Evolutionary conservation across 2,797 vertebrate genomes (phyloP).

Genomic region (Liparis tanakae): DNA sequence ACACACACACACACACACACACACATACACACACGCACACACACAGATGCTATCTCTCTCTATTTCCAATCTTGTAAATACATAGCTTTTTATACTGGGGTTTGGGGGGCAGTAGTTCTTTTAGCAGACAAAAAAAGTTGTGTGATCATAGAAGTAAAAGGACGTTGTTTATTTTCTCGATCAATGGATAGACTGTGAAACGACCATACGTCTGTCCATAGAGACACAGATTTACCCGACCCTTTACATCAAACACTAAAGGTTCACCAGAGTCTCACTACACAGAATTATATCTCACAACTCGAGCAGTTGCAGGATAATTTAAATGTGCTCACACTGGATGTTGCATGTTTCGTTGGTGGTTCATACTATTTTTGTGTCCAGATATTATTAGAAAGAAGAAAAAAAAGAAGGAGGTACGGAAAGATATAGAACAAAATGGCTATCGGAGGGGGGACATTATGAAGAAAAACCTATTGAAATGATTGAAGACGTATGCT

Average conservation of each 20-base stretch:
- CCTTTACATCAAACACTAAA: constrained; percentile 71
- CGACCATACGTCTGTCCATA: constrained; percentile 52
- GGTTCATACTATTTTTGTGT: constrained; percentile 90
- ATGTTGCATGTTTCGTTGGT: constrained; percentile 97
- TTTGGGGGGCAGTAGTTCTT: constrained; percentile 79
- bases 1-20: constrained; percentile 9
- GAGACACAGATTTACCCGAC: constrained; percentile 57
- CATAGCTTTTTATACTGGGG: constrained; percentile 80
- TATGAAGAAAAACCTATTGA: constrained; percentile 78
- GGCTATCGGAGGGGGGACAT: constrained; percentile 47
- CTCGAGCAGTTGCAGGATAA: constrained; percentile 86
- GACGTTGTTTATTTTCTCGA: constrained; percentile 50
- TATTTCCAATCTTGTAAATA: constrained; percentile 94
- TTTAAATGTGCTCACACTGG: constrained; percentile 93
- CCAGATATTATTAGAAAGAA: constrained; percentile 79
- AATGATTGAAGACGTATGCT: constrained; percentile 84
- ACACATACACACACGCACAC: constrained; percentile 13
- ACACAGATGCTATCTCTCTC: constrained; percentile 76
- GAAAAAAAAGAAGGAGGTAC: constrained; percentile 70
- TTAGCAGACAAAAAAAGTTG: constrained; percentile 79
- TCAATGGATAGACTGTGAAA: constrained; percentile 57
- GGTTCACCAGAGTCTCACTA: constrained; percentile 72
- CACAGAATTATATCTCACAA: constrained; percentile 76
- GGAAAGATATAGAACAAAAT: constrained; percentile 68
- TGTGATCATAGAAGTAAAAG: constrained; percentile 75